Evolutionary conservation across 2,797 vertebrate species (phyloP), one percentile per base, ranked within the genome.

Genomic region (Caiman crocodilus): DNA sequence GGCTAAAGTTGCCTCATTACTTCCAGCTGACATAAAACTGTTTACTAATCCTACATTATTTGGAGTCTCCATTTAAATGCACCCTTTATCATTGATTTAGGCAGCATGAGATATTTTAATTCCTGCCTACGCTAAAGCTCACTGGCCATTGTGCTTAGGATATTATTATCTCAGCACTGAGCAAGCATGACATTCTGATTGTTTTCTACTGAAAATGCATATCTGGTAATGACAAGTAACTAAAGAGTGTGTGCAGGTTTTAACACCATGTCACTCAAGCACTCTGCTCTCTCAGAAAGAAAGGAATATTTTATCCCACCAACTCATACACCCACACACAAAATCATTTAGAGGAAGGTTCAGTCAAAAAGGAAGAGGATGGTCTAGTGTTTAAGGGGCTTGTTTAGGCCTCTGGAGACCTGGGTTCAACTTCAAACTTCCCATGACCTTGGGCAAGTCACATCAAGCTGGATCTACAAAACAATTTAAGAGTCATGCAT

Each of bases 91-190:
- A 98, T 90, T 96, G 97, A 98, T 95, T 95, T 76, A 96, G 96
- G 97, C 85, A 96, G 96, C 85, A 97, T 78, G 93, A 97, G 97
- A 96, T 97, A 97, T 97, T 95, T 96, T 93, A 94, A 97, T 98
- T 96, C 90, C 94, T 96, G 89, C 89, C 90, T 94, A 92, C 87
- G 87, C 89, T 90, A 81, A 92, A 87, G 60, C 95, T 95, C 85
- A 85, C 89, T 89, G 82, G 93, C 81, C 93, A 96, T 94, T 96
- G 85, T 85, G 89, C 74, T 94, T 96, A 87, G 90, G 88, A 60
- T 96, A 82, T 90, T 80, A 94, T 96, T 96, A 95, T 92, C 81
- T 86, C 90, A 94, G 84, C 76, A 78, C 78, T 67, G 76, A 88
- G 85, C 63, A 86, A 89, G 79, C 59, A 20, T 28, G 71, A 79